Evolutionary conservation across 2,113 vertebrate genomes (phyloP).

Genomic region (Corythornis cristatus): DNA sequence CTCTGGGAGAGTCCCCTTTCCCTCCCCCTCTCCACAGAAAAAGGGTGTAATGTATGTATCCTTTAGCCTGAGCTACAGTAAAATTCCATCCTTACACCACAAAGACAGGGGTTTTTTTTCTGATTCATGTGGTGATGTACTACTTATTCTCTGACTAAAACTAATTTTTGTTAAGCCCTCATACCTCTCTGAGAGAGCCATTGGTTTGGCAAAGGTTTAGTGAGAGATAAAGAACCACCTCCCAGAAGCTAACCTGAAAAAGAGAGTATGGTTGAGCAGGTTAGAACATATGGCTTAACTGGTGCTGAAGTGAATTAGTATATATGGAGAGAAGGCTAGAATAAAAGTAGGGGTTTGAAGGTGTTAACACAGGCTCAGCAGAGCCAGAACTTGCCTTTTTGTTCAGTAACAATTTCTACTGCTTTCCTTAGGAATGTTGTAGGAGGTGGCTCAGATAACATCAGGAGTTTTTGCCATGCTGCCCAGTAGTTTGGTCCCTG

Average conservation of each 20-base stretch:
- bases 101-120: neutral
- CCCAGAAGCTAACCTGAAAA: neutral
- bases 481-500: too few species aligned
- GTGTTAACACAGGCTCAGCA: neutral
- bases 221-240: neutral
- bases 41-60: neutral
- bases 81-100: neutral
- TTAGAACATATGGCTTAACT: neutral
- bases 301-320: neutral
- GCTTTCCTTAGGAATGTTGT: accelerated
- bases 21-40: neutral
- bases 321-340: neutral
- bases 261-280: neutral
- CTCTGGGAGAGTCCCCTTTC: neutral
- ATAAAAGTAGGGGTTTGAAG: neutral
- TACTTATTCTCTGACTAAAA: neutral
- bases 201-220: neutral
- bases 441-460: neutral
- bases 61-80: neutral
- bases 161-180: neutral
- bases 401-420: neutral
- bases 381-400: neutral
- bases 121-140: neutral
- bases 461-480: neutral
- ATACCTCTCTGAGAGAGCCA: neutral